phyloP scores from a whole-genome alignment of 2,888 invertebrate species.

The Ectemnius continuus region DNA sequence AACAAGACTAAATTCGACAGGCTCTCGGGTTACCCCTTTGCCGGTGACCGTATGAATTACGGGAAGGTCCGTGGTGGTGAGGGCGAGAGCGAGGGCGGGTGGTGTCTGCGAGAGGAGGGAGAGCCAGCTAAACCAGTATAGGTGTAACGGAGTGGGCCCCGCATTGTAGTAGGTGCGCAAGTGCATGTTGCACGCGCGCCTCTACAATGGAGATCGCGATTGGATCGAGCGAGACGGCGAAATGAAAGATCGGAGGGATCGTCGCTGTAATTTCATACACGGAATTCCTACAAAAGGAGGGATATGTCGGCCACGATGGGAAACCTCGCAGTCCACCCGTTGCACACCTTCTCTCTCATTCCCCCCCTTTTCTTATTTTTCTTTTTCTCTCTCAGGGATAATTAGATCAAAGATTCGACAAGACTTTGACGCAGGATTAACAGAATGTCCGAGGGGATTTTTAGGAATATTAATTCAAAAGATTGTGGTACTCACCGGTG shows the following conservation, averaged over 20 bases:
- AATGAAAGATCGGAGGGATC: slow-evolving; percentile 5
- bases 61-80: neutral
- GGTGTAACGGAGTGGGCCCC: no score
- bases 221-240: slow-evolving; percentile 17
- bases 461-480: no score
- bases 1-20: slow-evolving; percentile 9
- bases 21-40: slow-evolving; percentile 2
- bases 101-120: neutral
- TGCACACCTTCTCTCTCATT: no score
- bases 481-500: slow-evolving; percentile 85
- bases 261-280: slow-evolving; percentile 54
- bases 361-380: no score
- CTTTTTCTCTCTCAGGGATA: no score
- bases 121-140: neutral
- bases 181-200: no score
- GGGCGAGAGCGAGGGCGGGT: neutral
- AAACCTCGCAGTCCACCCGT: slow-evolving; percentile 40
- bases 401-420: no score
- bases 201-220: slow-evolving; percentile 6
- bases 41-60: slow-evolving; percentile 1
- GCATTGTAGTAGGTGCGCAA: no score
- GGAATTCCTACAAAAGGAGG: slow-evolving; percentile 54
- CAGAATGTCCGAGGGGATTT: no score
- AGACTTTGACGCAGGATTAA: no score
- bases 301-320: slow-evolving; percentile 49